These are phyloP conservation scores for Mastacembelus armatus DNA, from an alignment of 2,797 vertebrate genomes.

Conservation along the genomic window DNA sequence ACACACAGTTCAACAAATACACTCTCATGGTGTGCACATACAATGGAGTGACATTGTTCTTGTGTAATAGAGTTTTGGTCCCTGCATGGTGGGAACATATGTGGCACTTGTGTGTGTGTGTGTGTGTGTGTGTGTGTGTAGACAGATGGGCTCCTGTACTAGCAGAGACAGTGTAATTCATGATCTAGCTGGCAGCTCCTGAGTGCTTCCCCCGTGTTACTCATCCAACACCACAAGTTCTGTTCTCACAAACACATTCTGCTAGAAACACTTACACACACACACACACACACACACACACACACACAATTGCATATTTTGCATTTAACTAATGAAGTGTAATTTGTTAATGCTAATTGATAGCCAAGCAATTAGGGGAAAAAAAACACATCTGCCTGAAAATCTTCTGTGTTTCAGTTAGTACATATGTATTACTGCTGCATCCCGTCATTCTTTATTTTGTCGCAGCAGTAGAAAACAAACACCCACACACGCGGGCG, in stretches of 20 bases:
- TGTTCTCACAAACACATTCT: constrained; percentile 48
- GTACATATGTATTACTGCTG: constrained; percentile 4
- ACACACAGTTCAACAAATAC: constrained; percentile 20
- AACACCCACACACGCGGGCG: too few relatives aligned
- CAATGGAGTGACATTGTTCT: constrained; percentile 39
- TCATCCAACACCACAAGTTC: constrained; percentile 53
- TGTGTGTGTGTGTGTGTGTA: constrained; percentile 34
- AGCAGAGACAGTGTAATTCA: constrained; percentile 72
- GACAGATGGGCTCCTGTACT: constrained; percentile 67
- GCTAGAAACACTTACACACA: constrained; percentile 31
- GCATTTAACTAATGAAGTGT: constrained; percentile 1
- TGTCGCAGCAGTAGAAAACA: background rate
- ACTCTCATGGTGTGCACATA: constrained; percentile 8
- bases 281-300: constrained; percentile 28
- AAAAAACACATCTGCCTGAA: constrained; percentile 28
- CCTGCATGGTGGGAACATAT: constrained; percentile 35
- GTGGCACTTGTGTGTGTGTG: constrained; percentile 30
- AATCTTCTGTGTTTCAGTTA: constrained; percentile 9
- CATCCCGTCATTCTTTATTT: background rate
- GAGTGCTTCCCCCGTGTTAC: constrained; percentile 59
- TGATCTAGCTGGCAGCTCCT: constrained; percentile 61
- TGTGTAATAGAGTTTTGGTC: constrained; percentile 32
- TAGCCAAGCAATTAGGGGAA: constrained; percentile 34
- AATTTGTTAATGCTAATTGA: too few relatives aligned
- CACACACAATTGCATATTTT: background rate